Evolutionary conservation across 2,888 invertebrate genomes (phyloP), one percentile per base, ranked within the genome.

Genomic region (Digitonthophagus gazella): DNA sequence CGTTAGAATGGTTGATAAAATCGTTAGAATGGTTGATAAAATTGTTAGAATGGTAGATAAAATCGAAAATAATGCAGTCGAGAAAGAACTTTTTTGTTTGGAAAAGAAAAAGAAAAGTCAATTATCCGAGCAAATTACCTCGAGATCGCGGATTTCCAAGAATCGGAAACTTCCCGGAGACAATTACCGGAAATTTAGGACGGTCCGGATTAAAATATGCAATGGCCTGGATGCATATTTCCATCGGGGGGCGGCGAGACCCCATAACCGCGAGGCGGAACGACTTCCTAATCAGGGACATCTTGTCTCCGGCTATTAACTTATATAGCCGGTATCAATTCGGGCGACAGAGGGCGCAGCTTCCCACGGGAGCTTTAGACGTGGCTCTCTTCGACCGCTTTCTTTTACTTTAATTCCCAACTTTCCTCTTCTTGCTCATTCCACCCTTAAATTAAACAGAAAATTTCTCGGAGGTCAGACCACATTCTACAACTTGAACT

Each of bases 281-380:
- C 71, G 71, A 71, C 72, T 74, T 75, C 76, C 81, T 82, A 82
- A 82, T 82, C 81, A 81, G 79, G 79, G 81, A 80, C 81, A 81
- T 81, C 81, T 81, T 82, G 81, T 80, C 80, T 80, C 79, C 80
- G 80, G 80, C 83, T 81, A 82, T 83, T 82, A 83, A 82, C 81
- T 83, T 83, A 81, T 81, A 82, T 82, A 80, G 81, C 81, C 18
- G 78, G 81, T 82, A 83, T 82, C 83, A 83, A 82, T 83, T 82
- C 80, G 78, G 76, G 76, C 75, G 77, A 77, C 67, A 58, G 65
- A 70, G 65, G 67, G 72, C 71, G 72, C 73, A 71, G 75, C 73
- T 75, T 72, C 75, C 74, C 75, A 72, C 72, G 75, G 75, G 75
- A 75, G 71, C 71, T 72, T 67, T 67, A 71, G 70, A 70, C 71